Evolutionary conservation across 2,797 vertebrate species (phyloP).

Genomic region (Gymnoscopelus braueri): DNA sequence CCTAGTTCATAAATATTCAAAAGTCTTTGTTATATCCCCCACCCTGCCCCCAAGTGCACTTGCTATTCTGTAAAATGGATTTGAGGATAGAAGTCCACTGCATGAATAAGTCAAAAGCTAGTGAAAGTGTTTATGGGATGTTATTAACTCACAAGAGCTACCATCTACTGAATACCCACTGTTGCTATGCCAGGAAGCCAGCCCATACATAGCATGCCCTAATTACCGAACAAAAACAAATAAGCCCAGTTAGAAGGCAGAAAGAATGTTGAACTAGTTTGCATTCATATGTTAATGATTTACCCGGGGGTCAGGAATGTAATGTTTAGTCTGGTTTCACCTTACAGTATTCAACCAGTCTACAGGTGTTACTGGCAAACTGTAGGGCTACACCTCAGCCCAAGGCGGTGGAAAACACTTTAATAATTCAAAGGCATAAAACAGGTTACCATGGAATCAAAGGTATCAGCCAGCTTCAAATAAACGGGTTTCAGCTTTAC

Average conservation of each 20-base stretch:
- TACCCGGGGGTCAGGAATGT: constrained; percentile 50
- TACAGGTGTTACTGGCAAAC: not conserved
- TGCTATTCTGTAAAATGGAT: constrained; percentile 73
- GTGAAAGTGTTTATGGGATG: constrained; percentile 38
- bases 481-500: not conserved
- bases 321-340: too few species aligned
- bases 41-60: constrained; percentile 57
- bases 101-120: constrained; percentile 75
- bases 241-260: constrained; percentile 34
- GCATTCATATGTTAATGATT: constrained; percentile 69
- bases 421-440: constrained; percentile 52
- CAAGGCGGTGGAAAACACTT: constrained; percentile 41
- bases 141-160: constrained; percentile 41
- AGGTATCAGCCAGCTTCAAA: constrained; percentile 14
- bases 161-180: constrained; percentile 30
- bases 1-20: constrained; percentile 78
- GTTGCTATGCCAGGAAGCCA: constrained; percentile 39
- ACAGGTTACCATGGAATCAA: constrained; percentile 15
- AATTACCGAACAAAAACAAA: constrained; percentile 75
- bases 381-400: constrained; percentile 19
- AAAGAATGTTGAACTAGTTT: constrained; percentile 64
- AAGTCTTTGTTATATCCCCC: constrained; percentile 68
- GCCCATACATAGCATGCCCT: constrained; percentile 72
- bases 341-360: not conserved
- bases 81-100: constrained; percentile 62